Conservation (phyloP, 1,140 invertebrate genomes). For the Cydia strobilella region DNA sequence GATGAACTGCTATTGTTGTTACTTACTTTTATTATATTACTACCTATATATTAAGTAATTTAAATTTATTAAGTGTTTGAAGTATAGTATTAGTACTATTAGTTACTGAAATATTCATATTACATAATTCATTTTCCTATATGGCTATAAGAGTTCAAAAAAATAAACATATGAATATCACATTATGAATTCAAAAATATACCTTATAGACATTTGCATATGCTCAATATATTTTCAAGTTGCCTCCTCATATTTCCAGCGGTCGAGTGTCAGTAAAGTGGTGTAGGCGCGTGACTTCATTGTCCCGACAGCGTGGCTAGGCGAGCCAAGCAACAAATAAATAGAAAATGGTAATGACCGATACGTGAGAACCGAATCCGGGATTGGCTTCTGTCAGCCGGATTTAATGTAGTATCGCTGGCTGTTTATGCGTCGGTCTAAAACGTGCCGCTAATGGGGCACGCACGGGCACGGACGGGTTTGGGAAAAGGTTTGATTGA, state of each 20-base stretch:
- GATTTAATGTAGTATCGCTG: slow-evolving; percentile 41
- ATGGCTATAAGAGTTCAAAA: no score
- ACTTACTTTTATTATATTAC: background rate
- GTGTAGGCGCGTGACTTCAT: slow-evolving; percentile 47
- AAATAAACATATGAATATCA: background rate
- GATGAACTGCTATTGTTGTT: background rate
- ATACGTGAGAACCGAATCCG: slow-evolving; percentile 42
- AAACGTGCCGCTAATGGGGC: slow-evolving; percentile 19
- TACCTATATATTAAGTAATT: no score
- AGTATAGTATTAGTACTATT: no score
- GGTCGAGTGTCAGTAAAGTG: slow-evolving; percentile 38
- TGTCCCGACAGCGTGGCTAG: slow-evolving; percentile 33
- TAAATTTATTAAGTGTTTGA: no score
- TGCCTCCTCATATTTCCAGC: slow-evolving; percentile 19
- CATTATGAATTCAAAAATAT: background rate
- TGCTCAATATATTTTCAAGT: slow-evolving; percentile 6
- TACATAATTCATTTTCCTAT: no score
- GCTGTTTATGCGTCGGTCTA: slow-evolving; percentile 18
- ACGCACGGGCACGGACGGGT: background rate
- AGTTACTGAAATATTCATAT: no score
- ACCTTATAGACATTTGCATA: background rate
- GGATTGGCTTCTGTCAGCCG: slow-evolving; percentile 39
- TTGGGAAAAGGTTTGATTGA: slow-evolving; percentile 14
- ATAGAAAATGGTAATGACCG: slow-evolving; percentile 44
- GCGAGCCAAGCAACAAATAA: slow-evolving; percentile 42